Conservation (phyloP, 2,888 invertebrate species). For the Mythimna loreyi region DNA sequence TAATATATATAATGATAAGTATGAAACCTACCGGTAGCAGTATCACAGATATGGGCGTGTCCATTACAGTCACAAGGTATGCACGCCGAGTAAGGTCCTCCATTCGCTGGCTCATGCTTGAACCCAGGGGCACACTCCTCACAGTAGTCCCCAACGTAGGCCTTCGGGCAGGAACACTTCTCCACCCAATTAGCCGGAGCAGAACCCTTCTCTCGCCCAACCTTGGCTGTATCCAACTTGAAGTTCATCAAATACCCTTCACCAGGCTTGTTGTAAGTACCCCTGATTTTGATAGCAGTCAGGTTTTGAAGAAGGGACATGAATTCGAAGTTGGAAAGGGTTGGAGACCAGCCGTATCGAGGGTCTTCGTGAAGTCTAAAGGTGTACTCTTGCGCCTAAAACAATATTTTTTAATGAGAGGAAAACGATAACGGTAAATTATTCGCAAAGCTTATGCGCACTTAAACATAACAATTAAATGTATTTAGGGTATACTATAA, state of each 20-base stretch:
- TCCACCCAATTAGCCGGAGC: slow-evolving; percentile 98
- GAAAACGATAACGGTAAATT: not conserved
- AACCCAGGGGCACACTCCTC: slow-evolving; percentile 99
- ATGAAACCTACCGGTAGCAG: slow-evolving; percentile 94
- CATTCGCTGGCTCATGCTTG: slow-evolving; percentile 97
- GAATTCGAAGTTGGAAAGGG: slow-evolving; percentile 96
- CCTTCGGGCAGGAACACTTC: slow-evolving; percentile 96
- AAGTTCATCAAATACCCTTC: slow-evolving; percentile 97
- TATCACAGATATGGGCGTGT: slow-evolving; percentile 98
- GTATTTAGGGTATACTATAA: too few species aligned
- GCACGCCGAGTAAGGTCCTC: slow-evolving; percentile 98
- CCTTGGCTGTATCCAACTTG: slow-evolving; percentile 96
- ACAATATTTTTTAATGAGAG: slow-evolving; percentile 61
- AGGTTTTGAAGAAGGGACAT: slow-evolving; percentile 98
- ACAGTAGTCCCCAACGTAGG: slow-evolving; percentile 98
- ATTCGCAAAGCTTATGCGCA: not conserved
- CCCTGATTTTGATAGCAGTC: slow-evolving; percentile 98
- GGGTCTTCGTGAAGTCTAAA: slow-evolving; percentile 98
- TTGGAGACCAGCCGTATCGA: slow-evolving; percentile 98
- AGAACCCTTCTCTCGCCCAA: slow-evolving; percentile 92
- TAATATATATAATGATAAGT: not conserved
- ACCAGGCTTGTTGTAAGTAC: slow-evolving; percentile 96
- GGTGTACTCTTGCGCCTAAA: slow-evolving; percentile 93
- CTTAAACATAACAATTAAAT: not conserved
- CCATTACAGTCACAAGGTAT: slow-evolving; percentile 99